Evolutionary conservation across 2,797 vertebrate species (phyloP).

Genomic region (Poecilia wingei): DNA sequence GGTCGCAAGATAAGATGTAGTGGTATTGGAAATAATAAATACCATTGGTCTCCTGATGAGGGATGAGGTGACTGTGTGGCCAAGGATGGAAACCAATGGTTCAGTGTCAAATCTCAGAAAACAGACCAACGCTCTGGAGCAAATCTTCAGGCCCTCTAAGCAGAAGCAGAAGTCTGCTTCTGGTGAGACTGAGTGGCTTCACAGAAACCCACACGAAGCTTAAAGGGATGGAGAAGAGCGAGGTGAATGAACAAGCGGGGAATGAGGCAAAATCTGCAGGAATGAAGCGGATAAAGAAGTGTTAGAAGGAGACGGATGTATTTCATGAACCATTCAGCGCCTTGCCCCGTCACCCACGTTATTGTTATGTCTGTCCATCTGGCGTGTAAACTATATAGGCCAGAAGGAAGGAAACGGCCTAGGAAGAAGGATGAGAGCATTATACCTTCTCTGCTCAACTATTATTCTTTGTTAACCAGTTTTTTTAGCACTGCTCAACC

Average conservation of each 20-base stretch:
- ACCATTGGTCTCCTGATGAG: conserved; percentile 66
- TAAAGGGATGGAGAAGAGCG: conserved; percentile 35
- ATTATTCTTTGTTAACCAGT: conserved; percentile 85
- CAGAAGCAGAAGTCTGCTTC: conserved; percentile 52
- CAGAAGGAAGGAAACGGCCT: conserved; percentile 73
- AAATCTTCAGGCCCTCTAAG: conserved; percentile 41
- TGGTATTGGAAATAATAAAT: conserved; percentile 68
- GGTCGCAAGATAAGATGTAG: conserved; percentile 69
- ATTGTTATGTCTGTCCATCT: conserved; percentile 65
- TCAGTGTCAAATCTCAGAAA: conserved; percentile 58
- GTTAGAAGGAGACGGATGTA: conserved; percentile 56
- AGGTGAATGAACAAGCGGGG: conserved; percentile 43
- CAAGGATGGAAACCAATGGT: conserved; percentile 53
- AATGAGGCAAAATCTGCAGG: conserved; percentile 34
- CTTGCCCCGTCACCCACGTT: conserved; percentile 62
- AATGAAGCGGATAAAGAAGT: conserved; percentile 52
- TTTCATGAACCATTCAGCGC: conserved; percentile 68
- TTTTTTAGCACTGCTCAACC: conserved; percentile 81
- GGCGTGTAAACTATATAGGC: conserved; percentile 73
- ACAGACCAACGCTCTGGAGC: conserved; percentile 41
- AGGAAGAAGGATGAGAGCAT: conserved; percentile 73
- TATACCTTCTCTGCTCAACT: conserved; percentile 75
- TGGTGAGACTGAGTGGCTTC: conserved; percentile 53
- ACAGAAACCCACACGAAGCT: conserved; percentile 49
- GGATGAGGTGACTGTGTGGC: conserved; percentile 61